Evolutionary conservation across 1,140 invertebrate species (phyloP), one percentile per base, ranked within the genome.

Genomic region (Bicyclus anynana): DNA sequence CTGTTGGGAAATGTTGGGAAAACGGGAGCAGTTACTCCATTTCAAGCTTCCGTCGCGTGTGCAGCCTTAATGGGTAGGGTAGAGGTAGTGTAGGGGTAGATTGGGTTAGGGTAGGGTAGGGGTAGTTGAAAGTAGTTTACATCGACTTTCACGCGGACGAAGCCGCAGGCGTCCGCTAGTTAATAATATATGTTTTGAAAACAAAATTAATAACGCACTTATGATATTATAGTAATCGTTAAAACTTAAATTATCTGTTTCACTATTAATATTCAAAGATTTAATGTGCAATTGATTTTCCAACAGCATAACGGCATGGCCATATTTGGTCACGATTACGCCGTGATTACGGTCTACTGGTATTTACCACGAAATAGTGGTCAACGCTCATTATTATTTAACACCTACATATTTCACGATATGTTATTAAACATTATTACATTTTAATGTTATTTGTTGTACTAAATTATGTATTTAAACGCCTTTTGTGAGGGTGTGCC

Each of bases 211-310:
- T 53, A 53, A 44, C 40, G 40, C 1, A 7, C 9, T 21, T 10
- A 44, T 18, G 52, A 33, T 33, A 27, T 18, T 21, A 21, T 53
- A 53, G 33, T 35, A 5, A 48, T 23, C 23, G 2, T 23, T 23
- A 23, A 4, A 33, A 14, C 23, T 38, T 48, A 37, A 48, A 38
- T 38, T 55, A 40, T 38, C 29, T 1, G 16, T 44, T 48, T 14
- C 20, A 26, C 18, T 26, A 55, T 38, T 48, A 48, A 48, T 35
- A 55, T 49, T 55, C 20, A 55, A 29, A 48, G 33, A 13, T 35
- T 35, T 3, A 48, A 48, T 55, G 26, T 55, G 33, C 16, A 14
- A 44, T 54, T 40, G 17, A 55, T 55, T 47, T 55, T 47, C 29
- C 17, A 37, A 13, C n/a, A 12, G 17, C 21, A 55, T 27, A 55